Evolutionary conservation across 2,888 invertebrate species (phyloP), one percentile per base, ranked within the genome.

Genomic region (Oeneis ivallda): DNA sequence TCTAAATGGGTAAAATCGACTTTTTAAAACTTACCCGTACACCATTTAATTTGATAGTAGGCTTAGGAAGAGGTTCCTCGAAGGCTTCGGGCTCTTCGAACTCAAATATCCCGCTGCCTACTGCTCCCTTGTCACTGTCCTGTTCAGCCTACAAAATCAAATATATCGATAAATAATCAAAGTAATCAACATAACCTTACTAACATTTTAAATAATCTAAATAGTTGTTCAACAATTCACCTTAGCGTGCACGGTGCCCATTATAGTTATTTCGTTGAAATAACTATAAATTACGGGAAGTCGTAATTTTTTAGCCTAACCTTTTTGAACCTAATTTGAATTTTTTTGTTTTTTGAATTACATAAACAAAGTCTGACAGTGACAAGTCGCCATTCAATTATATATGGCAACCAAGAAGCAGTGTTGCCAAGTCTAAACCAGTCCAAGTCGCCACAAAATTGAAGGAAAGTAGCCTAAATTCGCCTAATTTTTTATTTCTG

Each of bases 1-100:
- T 26, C 26, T 26, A 26, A 26, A 26, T 2, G 26, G 2, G 26
- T 26, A 26, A 26, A 26, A 26, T 5, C 5, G 26, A 4, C 26
- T 26, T 26, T 26, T 26, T 26, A 26, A 26, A 26, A 47, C 85
- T 72, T 79, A 93, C 93, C 78, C 88, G 81, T 32, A 93, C 92
- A 60, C 92, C 92, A 59, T 93, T 92, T 4, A 93, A 82, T 65
- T 92, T 89, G 64, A 93, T 87, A 69, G 91, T 80, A 0, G 89
- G 85, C 78, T 84, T 89, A 71, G 80, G 77, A 19, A 83, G 67
- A 1, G 82, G 79, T 5, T 85, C 85, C 1, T 84, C 84, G 0
- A 86, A 83, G 26, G 84, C 83, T 0, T 79, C 63, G 0, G 81
- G 79, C 52, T 89, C 87, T 3, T 88, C 87, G n/a, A 87, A 81